Evolutionary conservation across 2,797 vertebrate species (phyloP).

Genomic region (Enteromius radiatus): DNA sequence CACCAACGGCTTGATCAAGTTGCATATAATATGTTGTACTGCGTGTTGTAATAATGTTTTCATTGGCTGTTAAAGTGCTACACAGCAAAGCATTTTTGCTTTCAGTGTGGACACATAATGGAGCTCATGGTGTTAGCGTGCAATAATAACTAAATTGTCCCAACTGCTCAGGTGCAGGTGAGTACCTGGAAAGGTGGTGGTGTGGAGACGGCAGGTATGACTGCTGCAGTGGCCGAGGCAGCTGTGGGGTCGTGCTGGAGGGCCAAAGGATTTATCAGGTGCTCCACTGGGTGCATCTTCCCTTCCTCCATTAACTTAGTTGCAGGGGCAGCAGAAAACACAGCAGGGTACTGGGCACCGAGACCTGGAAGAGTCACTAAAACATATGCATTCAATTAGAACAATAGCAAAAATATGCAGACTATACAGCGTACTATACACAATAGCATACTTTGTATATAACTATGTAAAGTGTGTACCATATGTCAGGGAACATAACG

Average conservation of each 20-base stretch:
- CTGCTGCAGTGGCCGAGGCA: conserved; percentile 72
- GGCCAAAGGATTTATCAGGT: conserved; percentile 92
- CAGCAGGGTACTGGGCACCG: conserved; percentile 88
- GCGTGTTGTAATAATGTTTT: background rate
- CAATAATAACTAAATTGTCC: background rate
- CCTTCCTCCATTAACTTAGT: conserved; percentile 95
- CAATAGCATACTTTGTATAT: conserved; percentile 1
- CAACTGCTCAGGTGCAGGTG: background rate
- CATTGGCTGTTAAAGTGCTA: background rate
- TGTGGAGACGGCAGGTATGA: conserved; percentile 91
- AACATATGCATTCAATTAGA: conserved; percentile 53
- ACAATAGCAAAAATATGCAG: conserved; percentile 38
- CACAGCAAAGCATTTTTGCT: background rate
- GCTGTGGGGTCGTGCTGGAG: conserved; percentile 89
- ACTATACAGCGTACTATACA: conserved; percentile 42
- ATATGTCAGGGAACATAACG: background rate
- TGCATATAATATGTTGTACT: background rate
- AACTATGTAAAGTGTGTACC: background rate
- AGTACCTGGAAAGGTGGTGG: conserved; percentile 96
- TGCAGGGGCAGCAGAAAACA: conserved; percentile 86
- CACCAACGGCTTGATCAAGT: background rate
- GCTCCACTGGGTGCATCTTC: conserved; percentile 93
- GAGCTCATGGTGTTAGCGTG: background rate
- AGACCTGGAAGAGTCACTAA: conserved; percentile 90
- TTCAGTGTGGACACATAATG: background rate